Percentiles rank a stretch among this genome's conserved stretches.
These are phyloP conservation scores for Pocillopora verrucosa DNA, from an alignment of 64 coral and sea anemone species.

Conservation along the genomic window DNA sequence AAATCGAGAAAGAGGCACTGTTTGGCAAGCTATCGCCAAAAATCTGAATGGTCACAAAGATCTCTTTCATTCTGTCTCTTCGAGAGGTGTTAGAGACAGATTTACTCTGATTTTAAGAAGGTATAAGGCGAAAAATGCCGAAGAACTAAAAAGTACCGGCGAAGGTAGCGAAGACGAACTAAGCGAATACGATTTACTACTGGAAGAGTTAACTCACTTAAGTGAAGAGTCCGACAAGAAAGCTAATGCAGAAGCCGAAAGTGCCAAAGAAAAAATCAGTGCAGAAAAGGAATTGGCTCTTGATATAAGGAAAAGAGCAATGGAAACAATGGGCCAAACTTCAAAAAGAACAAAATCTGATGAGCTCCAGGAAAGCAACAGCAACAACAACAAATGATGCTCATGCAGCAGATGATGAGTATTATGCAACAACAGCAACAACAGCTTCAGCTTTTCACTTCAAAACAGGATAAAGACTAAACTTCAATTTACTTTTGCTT, in stretches of 20 bases:
- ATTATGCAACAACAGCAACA: too few relatives aligned
- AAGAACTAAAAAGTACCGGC: constrained; percentile 51
- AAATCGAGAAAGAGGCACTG: constrained; percentile 45
- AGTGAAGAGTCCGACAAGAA: constrained; percentile 39
- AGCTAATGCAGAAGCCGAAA: constrained; percentile 34
- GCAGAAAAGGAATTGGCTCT: constrained; percentile 11
- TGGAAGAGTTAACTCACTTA: constrained; percentile 41
- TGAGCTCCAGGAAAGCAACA: too few relatives aligned
- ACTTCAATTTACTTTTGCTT: too few relatives aligned
- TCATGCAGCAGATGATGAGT: too few relatives aligned
- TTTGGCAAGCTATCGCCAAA: constrained; percentile 25
- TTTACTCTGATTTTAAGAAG: constrained; percentile 52
- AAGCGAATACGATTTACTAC: constrained; percentile 38
- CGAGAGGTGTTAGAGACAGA: constrained; percentile 49
- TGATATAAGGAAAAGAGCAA: constrained; percentile 62
- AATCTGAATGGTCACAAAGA: too few relatives aligned
- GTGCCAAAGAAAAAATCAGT: not conserved
- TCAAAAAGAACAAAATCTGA: too few relatives aligned
- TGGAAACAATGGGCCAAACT: constrained; percentile 22
- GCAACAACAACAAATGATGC: too few relatives aligned
- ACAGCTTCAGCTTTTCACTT: too few relatives aligned
- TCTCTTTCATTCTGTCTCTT: not conserved
- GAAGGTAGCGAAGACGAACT: constrained; percentile 40
- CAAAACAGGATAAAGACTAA: too few relatives aligned
- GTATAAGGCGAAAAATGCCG: constrained; percentile 49